A percentile compares a stretch with the other conserved stretches of the same genome.
Evolutionary conservation across 2,113 vertebrate species (phyloP).

Genomic region (Cinclus mexicanus): DNA sequence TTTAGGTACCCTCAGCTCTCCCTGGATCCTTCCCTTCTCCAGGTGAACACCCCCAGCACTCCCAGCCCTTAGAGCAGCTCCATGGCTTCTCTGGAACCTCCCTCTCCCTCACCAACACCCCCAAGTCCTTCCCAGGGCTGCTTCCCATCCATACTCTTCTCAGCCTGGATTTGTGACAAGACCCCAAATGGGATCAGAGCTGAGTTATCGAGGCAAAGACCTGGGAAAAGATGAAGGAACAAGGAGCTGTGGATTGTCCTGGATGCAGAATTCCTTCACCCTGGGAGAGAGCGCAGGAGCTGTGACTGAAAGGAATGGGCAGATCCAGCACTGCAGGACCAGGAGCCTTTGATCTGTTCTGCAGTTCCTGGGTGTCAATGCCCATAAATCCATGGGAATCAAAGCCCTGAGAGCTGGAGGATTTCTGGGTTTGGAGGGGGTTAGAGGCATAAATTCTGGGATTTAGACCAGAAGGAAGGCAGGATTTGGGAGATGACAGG

Average conservation of each 20-base stretch:
- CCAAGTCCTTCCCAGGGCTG: background rate
- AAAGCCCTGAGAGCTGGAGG: background rate
- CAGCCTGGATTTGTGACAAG: background rate
- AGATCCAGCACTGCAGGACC: background rate
- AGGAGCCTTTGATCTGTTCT: background rate
- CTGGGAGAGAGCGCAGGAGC: background rate
- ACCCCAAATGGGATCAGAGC: background rate
- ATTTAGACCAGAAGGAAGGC: background rate
- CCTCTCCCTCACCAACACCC: background rate
- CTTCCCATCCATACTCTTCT: background rate
- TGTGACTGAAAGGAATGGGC: background rate
- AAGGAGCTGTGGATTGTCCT: background rate
- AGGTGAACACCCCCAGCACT: fast-evolving
- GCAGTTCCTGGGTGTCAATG: background rate
- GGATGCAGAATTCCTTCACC: background rate
- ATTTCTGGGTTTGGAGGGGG: background rate
- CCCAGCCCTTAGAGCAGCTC: background rate
- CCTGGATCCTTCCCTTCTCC: background rate
- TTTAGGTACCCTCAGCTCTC: background rate
- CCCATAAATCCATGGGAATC: background rate
- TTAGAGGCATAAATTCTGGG: background rate
- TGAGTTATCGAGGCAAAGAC: background rate
- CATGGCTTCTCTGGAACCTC: background rate
- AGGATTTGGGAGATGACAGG: background rate
- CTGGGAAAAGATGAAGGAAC: background rate